Evolutionary conservation across 2,888 invertebrate species (phyloP).

Genomic region (Cyclophora punctaria): DNA sequence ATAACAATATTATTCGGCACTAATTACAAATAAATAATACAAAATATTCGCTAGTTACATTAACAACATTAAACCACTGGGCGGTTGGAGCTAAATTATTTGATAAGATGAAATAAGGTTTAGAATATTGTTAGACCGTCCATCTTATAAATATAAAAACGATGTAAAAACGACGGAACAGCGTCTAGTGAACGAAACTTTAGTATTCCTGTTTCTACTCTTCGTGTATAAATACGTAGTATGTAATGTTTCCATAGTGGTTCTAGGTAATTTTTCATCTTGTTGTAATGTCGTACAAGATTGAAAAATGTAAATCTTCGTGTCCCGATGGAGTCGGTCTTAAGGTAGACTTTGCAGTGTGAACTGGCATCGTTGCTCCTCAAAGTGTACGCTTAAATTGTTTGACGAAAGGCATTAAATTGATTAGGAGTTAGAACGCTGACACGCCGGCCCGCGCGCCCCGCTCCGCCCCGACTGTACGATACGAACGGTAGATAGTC

Average conservation of each 20-base stretch:
- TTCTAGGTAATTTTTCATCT: slow-evolving; percentile 56
- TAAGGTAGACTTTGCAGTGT: slow-evolving; percentile 46
- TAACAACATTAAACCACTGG: not conserved
- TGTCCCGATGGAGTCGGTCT: slow-evolving; percentile 7
- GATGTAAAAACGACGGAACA: slow-evolving; percentile 39
- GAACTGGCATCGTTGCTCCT: slow-evolving; percentile 34
- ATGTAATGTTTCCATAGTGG: slow-evolving; percentile 53
- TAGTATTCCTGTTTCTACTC: slow-evolving; percentile 61
- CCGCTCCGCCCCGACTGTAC: slow-evolving; percentile 29
- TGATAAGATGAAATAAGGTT: slow-evolving; percentile 29
- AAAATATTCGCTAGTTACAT: not conserved
- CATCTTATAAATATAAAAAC: slow-evolving; percentile 27
- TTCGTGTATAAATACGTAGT: slow-evolving; percentile 61
- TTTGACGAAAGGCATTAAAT: slow-evolving; percentile 36
- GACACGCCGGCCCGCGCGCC: slow-evolving; percentile 31
- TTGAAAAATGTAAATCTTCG: slow-evolving; percentile 24
- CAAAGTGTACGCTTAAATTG: slow-evolving; percentile 45
- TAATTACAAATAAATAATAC: not conserved
- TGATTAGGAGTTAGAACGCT: slow-evolving; percentile 30
- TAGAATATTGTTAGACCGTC: slow-evolving; percentile 48
- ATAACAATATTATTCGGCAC: slow-evolving; percentile 14
- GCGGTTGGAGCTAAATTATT: not conserved
- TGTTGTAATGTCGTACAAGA: slow-evolving; percentile 42
- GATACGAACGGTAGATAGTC: slow-evolving; percentile 61
- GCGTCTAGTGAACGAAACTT: slow-evolving; percentile 42